Evolutionary conservation across 2,113 vertebrate genomes (phyloP).

Genomic region (Hippocampus guttulatus): DNA sequence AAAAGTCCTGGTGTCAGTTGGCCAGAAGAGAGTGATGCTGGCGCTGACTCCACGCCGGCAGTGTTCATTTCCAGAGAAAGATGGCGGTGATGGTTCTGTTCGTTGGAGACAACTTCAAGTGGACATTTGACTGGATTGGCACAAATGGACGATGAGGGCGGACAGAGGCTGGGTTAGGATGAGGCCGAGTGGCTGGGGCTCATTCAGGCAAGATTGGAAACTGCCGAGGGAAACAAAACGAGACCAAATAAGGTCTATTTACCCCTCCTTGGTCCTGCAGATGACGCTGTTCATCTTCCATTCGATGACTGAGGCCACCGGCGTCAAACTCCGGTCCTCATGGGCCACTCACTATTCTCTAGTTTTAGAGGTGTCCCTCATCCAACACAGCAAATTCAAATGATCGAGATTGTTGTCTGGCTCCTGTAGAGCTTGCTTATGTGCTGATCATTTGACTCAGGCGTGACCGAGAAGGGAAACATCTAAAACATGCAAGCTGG

Average conservation of each 20-base stretch:
- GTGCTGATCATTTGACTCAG: no score
- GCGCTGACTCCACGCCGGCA: neutral
- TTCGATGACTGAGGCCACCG: no score
- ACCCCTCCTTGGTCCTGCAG: neutral
- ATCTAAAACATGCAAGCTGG: no score
- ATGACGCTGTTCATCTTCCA: neutral
- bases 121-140: neutral
- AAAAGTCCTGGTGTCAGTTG: constrained; percentile 14
- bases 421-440: no score
- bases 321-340: no score
- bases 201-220: neutral
- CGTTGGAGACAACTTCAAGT: neutral
- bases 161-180: neutral
- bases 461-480: no score
- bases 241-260: neutral
- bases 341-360: no score
- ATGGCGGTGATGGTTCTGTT: neutral
- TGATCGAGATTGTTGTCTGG: no score
- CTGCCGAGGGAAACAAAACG: neutral
- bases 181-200: neutral
- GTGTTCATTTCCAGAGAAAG: neutral
- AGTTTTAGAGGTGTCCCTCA: no score
- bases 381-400: no score
- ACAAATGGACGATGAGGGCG: neutral
- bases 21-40: constrained; percentile 19